Conservation (phyloP, 2,888 invertebrate genomes). For the Drosophila acutilabella region DNA sequence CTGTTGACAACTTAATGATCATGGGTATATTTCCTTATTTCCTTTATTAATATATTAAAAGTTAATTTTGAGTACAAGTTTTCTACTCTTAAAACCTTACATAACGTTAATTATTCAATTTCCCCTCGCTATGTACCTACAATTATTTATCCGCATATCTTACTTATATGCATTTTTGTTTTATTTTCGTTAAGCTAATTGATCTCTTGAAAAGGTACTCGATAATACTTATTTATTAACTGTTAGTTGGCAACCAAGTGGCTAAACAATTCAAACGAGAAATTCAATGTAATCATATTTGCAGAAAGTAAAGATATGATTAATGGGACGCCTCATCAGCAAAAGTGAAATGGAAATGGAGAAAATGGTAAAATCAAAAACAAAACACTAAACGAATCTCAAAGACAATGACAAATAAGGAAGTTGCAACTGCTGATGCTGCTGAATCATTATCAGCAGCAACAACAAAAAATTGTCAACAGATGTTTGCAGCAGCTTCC, state of each 20-base stretch:
- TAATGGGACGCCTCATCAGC: slow-evolving; percentile 30
- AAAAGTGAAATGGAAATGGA: slow-evolving; percentile 35
- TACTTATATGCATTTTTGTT: neutral
- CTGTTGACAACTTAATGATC: neutral
- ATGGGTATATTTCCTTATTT: too few species aligned
- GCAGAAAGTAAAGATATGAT: slow-evolving; percentile 37
- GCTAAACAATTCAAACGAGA: slow-evolving; percentile 52
- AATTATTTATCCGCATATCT: neutral
- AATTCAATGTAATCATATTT: slow-evolving; percentile 54
- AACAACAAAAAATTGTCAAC: slow-evolving; percentile 67
- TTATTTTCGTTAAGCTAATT: slow-evolving; percentile 15
- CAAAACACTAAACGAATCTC: slow-evolving; percentile 34
- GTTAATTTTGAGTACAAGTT: too few species aligned
- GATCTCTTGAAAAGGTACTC: slow-evolving; percentile 33
- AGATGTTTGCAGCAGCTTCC: slow-evolving; percentile 59
- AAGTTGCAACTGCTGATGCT: slow-evolving; percentile 58
- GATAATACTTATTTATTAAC: slow-evolving; percentile 49
- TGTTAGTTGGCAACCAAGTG: slow-evolving; percentile 47
- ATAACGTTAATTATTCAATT: too few species aligned
- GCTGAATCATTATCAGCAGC: slow-evolving; percentile 68
- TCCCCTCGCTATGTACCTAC: neutral
- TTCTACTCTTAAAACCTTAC: too few species aligned
- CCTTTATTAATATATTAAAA: too few species aligned
- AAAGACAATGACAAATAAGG: slow-evolving; percentile 78
- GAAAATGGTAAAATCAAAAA: slow-evolving; percentile 14